Conservation (phyloP, 2,113 vertebrate genomes). For the Hemicordylus capensis region DNA sequence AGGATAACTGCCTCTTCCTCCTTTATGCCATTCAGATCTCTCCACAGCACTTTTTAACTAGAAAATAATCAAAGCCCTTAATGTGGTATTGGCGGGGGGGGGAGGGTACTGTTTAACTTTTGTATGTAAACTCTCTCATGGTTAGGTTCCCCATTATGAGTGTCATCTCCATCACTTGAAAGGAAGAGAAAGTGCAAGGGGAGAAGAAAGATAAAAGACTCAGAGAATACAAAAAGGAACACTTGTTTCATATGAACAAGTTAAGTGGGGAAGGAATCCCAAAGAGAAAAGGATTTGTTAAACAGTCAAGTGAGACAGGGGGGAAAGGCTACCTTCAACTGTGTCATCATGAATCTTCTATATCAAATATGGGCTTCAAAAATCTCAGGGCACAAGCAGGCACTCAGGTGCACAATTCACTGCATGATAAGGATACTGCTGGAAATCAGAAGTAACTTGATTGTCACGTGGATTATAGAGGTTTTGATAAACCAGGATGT, state of each 20-base stretch:
- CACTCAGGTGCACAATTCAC: background rate
- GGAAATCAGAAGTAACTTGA: too few species aligned
- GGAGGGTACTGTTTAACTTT: too few species aligned
- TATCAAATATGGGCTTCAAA: background rate
- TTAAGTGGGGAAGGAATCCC: background rate
- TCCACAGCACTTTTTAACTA: background rate
- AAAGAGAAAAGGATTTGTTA: background rate
- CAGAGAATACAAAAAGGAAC: background rate
- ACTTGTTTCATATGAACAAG: background rate
- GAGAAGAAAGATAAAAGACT: background rate
- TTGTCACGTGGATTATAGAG: too few species aligned
- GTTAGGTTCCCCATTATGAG: background rate
- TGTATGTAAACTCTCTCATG: too few species aligned
- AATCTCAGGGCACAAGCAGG: background rate
- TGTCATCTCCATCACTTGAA: background rate
- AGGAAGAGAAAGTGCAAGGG: too few species aligned
- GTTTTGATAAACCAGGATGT: too few species aligned
- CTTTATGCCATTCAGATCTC: background rate
- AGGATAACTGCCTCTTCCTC: background rate
- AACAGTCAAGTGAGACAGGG: background rate
- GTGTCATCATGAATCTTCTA: background rate
- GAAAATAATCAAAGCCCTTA: background rate
- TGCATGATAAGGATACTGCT: too few species aligned
- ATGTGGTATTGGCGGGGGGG: too few species aligned
- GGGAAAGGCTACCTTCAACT: too few species aligned